These are phyloP conservation scores for Venustoraphidia nigricollis DNA, from an alignment of 2,888 invertebrate species.

Conservation along the genomic window DNA sequence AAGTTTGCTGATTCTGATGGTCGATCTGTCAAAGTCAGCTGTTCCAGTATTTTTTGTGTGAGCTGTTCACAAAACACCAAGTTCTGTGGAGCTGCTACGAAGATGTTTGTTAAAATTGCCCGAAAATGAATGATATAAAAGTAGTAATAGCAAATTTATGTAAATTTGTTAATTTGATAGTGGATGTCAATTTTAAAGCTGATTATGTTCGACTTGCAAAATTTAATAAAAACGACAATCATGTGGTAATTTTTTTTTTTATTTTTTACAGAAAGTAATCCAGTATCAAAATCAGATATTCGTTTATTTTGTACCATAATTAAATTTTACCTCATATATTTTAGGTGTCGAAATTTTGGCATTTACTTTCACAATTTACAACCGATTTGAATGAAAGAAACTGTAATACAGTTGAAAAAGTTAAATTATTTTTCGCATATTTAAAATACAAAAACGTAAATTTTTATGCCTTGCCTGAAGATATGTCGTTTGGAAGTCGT, in stretches of 20 bases:
- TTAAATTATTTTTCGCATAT: conserved; percentile 22
- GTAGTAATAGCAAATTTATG: conserved; percentile 1
- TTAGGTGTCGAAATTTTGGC: conserved; percentile 18
- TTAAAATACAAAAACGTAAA: conserved; percentile 21
- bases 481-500: conserved; percentile 16
- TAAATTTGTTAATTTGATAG: conserved; percentile 1
- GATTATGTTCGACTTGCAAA: conserved; percentile 1
- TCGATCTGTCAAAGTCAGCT: too few relatives aligned
- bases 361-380: conserved; percentile 16
- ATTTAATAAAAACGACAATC: too few relatives aligned
- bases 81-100: too few relatives aligned
- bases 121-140: conserved; percentile 1
- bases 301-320: too few relatives aligned
- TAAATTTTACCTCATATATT: too few relatives aligned
- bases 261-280: too few relatives aligned
- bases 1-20: too few relatives aligned
- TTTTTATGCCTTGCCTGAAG: conserved; percentile 20
- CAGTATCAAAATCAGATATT: too few relatives aligned
- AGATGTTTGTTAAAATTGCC: not conserved
- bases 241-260: too few relatives aligned
- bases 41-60: too few relatives aligned
- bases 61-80: too few relatives aligned
- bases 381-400: conserved; percentile 9
- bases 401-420: conserved; percentile 14
- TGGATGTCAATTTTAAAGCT: not conserved